Percentiles rank a stretch among this genome's conserved stretches.
These are phyloP conservation scores for Cercopithecus neglectus DNA, from an alignment of 2,797 vertebrate genomes.

Conservation along the genomic window DNA sequence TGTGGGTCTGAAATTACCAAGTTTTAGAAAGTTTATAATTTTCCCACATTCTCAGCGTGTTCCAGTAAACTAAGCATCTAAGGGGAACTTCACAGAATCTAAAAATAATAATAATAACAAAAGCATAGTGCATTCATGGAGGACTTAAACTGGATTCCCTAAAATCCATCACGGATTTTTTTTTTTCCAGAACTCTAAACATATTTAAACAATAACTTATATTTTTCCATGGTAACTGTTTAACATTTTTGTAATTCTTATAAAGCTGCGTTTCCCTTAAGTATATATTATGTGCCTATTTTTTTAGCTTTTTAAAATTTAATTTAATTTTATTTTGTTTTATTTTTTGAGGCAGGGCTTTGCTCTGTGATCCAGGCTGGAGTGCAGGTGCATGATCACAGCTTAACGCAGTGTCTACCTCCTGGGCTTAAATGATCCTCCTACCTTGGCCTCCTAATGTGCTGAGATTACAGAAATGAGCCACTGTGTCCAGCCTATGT, in stretches of 20 bases:
- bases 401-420: too few relatives aligned
- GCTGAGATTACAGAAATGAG: too few relatives aligned
- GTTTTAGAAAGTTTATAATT: not conserved
- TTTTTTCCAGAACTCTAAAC: not conserved
- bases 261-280: not conserved
- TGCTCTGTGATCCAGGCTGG: too few relatives aligned
- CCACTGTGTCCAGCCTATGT: too few relatives aligned
- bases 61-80: not conserved
- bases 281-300: not conserved
- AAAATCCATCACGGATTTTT: not conserved
- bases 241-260: not conserved
- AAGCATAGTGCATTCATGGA: not conserved
- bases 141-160: not conserved
- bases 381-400: too few relatives aligned
- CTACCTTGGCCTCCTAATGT: too few relatives aligned
- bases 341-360: too few relatives aligned
- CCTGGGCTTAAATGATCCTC: too few relatives aligned
- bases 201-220: not conserved
- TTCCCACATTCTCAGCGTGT: not conserved
- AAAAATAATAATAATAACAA: not conserved
- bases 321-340: too few relatives aligned
- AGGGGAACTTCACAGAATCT: not conserved
- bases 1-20: not conserved
- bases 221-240: not conserved
- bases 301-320: too few relatives aligned